Percentiles rank a stretch among this genome's conserved stretches.
These are phyloP conservation scores for Hemichromis elongatus DNA, from an alignment of 2,113 vertebrate genomes.

Conservation along the genomic window DNA sequence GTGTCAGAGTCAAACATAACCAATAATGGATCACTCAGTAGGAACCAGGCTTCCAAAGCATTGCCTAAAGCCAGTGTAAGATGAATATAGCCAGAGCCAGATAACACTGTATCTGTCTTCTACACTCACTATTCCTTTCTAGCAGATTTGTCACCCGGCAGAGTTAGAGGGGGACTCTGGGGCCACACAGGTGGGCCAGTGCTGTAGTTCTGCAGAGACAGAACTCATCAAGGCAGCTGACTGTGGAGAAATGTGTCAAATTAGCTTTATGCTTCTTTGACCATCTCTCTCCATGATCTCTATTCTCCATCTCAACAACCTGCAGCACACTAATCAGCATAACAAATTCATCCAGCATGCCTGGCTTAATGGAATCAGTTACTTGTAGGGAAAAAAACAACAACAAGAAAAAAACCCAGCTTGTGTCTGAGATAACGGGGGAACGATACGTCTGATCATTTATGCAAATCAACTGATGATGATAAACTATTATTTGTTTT, in stretches of 20 bases:
- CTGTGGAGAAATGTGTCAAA: conserved; percentile 26
- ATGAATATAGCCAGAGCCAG: background rate
- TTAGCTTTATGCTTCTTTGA: background rate
- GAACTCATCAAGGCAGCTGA: conserved; percentile 1
- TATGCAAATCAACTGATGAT: background rate
- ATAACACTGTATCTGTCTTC: background rate
- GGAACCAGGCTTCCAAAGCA: background rate
- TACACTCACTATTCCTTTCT: background rate
- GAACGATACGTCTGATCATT: background rate
- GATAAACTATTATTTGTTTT: conserved; percentile 10
- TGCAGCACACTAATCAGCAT: conserved; percentile 32
- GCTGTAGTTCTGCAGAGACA: background rate
- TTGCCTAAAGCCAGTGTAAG: background rate
- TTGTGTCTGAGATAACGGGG: background rate
- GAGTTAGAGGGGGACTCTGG: background rate
- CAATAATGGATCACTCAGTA: background rate
- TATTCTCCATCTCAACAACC: conserved; percentile 11
- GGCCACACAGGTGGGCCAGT: background rate
- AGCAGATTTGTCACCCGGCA: background rate
- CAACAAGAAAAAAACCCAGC: background rate
- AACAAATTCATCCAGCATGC: conserved; percentile 41
- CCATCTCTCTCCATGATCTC: background rate
- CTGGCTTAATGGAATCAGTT: conserved; percentile 50
- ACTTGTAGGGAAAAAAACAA: background rate
- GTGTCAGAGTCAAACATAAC: background rate